Base-by-base conservation (phyloP, 2,888 invertebrate species). In the Sialis lutaria region DNA sequence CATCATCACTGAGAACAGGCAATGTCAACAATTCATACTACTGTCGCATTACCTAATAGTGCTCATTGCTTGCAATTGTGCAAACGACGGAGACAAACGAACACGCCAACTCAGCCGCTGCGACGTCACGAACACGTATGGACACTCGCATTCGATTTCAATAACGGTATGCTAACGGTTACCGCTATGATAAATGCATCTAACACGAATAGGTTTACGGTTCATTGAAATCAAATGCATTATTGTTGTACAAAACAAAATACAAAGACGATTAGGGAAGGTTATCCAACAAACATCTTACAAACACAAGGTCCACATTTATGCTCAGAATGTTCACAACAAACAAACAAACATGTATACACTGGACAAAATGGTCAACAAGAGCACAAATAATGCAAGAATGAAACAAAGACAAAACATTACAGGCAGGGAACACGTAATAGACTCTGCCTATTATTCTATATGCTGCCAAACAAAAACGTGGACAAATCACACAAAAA, bases 1-100 rank as follows among this genome's bases (percentile, higher is more conserved):
- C 79, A 90, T 85, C 70, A 76, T 73, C 73, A 81, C 85, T 85
- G 78, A 53, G 62, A 61, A 64, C 59, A 64, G 54, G 44, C 45
- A 45, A 45, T 22, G 30, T 40, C 10, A 45, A 40, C 33, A 44
- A 44, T 35, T 13, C 22, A 22, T 22, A 22, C 22, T 22, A 22
- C 22, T 22, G 22, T 22, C 22, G 22, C 22, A 22, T 22, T 22
- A 22, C 22, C 22, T 22, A 22, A 22, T 22, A 22, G 22, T 46
- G 45, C 51, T 53, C 50, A 50, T 53, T 53, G 49, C 50, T 47
- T 50, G 48, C 52, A 48, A 33, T 34, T 40, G 35, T 13, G 10
- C 22, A 22, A 22, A 22, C 12, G 31, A 48, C 44, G 39, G 50
- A 50, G 42, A 39, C 48, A 51, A 53, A 52, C 48, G 51, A 50